Percentiles rank a stretch among this genome's conserved stretches.
Conservation (phyloP, 2,797 vertebrate species). For the Ctenochaetus hawaiiensis region DNA sequence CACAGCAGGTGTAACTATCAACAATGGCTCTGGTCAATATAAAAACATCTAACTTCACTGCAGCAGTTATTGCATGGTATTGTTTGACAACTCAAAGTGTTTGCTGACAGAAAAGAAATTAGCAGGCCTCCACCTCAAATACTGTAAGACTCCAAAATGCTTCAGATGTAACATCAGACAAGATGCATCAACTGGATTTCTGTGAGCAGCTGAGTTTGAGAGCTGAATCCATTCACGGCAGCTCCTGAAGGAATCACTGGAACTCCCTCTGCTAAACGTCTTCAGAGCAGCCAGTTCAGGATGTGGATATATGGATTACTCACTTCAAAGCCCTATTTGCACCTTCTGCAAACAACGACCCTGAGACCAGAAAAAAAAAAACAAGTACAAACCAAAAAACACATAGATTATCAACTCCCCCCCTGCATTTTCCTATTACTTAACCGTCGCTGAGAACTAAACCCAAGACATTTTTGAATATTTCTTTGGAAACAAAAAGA, state of each 20-base stretch:
- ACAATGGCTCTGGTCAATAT: not conserved
- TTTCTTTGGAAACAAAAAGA: not conserved
- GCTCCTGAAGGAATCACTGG: conserved; percentile 9
- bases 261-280: conserved; percentile 8
- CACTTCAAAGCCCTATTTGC: conserved; percentile 46
- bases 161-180: conserved; percentile 15
- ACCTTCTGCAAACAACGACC: conserved; percentile 39
- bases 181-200: conserved; percentile 29
- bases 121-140: not conserved
- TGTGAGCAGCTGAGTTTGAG: conserved; percentile 19
- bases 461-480: not conserved
- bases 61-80: not conserved
- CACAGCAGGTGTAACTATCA: not conserved
- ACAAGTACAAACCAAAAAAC: conserved; percentile 18
- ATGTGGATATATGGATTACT: conserved; percentile 42
- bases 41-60: not conserved
- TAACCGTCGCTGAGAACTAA: conserved; percentile 3
- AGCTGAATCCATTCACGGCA: conserved; percentile 24
- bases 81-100: conserved; percentile 16
- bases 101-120: conserved; percentile 4
- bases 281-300: conserved; percentile 20
- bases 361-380: not conserved
- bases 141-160: not conserved
- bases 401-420: conserved; percentile 13
- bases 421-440: not conserved